A percentile compares a stretch with the other conserved stretches of the same genome.
These are phyloP conservation scores for Andrena trimmerana DNA, from an alignment of 2,888 invertebrate genomes.

Conservation along the genomic window DNA sequence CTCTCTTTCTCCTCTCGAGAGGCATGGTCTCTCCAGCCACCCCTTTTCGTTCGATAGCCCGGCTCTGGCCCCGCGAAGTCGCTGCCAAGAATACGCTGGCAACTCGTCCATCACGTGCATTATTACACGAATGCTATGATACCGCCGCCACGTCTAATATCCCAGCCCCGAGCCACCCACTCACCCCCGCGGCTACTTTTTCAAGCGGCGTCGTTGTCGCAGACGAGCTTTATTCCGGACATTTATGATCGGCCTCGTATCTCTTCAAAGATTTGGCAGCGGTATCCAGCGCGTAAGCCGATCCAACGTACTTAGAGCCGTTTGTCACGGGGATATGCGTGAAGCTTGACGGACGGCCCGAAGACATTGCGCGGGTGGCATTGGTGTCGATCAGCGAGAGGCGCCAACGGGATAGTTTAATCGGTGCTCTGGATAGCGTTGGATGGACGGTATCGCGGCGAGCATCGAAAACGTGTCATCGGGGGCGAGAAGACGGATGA, in stretches of 20 bases:
- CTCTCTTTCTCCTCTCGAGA: slow-evolving; percentile 25
- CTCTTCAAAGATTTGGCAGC: slow-evolving; percentile 63
- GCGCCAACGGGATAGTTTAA: slow-evolving; percentile 30
- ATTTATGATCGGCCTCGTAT: slow-evolving; percentile 54
- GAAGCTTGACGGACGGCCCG: slow-evolving; percentile 8
- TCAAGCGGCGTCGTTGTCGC: slow-evolving; percentile 52
- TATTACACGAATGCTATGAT: slow-evolving; percentile 82
- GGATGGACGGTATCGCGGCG: background rate
- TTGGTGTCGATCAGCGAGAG: slow-evolving; percentile 14
- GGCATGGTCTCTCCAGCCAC: slow-evolving; percentile 26
- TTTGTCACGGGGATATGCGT: slow-evolving; percentile 1
- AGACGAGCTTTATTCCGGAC: slow-evolving; percentile 48
- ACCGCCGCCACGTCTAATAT: slow-evolving; percentile 74
- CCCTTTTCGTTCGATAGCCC: slow-evolving; percentile 65
- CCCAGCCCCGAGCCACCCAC: slow-evolving; percentile 13
- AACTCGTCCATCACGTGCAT: slow-evolving; percentile 81
- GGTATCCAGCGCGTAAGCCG: slow-evolving; percentile 7
- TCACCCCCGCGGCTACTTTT: slow-evolving; percentile 26
- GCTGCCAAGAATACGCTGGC: slow-evolving; percentile 83
- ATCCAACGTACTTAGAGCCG: slow-evolving; percentile 23
- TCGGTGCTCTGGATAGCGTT: slow-evolving; percentile 16
- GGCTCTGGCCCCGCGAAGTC: slow-evolving; percentile 61
- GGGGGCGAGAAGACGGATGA: slow-evolving; percentile 34
- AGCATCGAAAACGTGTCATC: slow-evolving; percentile 45
- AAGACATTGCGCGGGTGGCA: slow-evolving; percentile 20